Percentiles rank a stretch among this genome's conserved stretches.
Conservation (phyloP, 1,140 invertebrate genomes). For the Propsilocerus akamusi region DNA sequence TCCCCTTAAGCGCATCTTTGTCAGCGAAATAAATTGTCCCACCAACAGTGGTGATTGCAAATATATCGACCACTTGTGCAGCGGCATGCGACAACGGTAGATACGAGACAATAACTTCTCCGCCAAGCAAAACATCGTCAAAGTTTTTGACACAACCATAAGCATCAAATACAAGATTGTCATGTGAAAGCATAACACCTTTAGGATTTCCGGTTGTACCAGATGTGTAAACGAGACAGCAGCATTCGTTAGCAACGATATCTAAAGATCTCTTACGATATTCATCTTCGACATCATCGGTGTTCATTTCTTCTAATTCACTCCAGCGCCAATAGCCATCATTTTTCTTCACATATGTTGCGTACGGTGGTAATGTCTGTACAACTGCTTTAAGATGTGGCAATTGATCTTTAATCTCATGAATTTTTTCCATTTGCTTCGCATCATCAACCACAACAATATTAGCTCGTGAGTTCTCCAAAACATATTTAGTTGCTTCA, state of each 20-base stretch:
- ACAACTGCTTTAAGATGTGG: conserved; percentile 63
- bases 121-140: conserved; percentile 22
- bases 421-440: conserved; percentile 62
- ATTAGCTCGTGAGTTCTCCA: conserved; percentile 47
- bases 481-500: conserved; percentile 58
- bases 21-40: conserved; percentile 57
- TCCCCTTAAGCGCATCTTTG: conserved; percentile 61
- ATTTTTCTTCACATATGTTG: neutral
- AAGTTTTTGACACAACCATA: conserved; percentile 24
- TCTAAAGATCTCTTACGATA: conserved; percentile 43
- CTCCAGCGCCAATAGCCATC: conserved; percentile 43
- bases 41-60: conserved; percentile 32
- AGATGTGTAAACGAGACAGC: conserved; percentile 76
- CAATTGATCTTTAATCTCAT: conserved; percentile 41
- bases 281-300: conserved; percentile 39
- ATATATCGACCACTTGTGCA: conserved; percentile 61
- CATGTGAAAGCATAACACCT: conserved; percentile 75
- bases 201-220: conserved; percentile 80
- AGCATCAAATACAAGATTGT: conserved; percentile 53
- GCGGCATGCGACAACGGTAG: conserved; percentile 74
- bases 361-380: conserved; percentile 45
- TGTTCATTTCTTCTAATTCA: conserved; percentile 50
- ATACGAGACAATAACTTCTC: conserved; percentile 49
- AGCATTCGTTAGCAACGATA: conserved; percentile 65
- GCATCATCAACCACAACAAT: conserved; percentile 72